phyloP scores from a whole-genome alignment of 2,888 invertebrate genomes.

The Rhodophaea formosa region DNA sequence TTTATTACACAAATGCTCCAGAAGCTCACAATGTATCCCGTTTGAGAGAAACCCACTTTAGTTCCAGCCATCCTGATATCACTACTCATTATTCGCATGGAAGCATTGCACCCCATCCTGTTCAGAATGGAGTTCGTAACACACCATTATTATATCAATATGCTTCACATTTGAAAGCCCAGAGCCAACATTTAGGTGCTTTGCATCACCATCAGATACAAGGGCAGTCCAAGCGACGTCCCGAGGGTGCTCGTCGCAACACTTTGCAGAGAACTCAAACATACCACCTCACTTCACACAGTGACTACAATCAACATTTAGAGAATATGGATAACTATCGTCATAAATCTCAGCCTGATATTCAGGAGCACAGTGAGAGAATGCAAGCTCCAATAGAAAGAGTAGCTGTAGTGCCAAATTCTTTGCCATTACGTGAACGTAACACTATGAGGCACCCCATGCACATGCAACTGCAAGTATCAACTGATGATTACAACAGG shows the following conservation, averaged over 20 bases:
- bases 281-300: constrained; percentile 74
- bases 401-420: constrained; percentile 59
- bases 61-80: constrained; percentile 77
- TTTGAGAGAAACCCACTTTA: constrained; percentile 73
- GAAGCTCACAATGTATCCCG: constrained; percentile 69
- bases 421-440: constrained; percentile 67
- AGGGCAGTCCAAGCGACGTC: constrained; percentile 55
- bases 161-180: constrained; percentile 74
- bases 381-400: constrained; percentile 58
- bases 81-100: constrained; percentile 65
- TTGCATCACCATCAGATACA: constrained; percentile 66
- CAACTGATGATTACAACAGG: constrained; percentile 64
- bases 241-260: constrained; percentile 63
- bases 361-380: constrained; percentile 60
- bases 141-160: constrained; percentile 75
- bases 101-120: constrained; percentile 48
- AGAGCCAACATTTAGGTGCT: constrained; percentile 68
- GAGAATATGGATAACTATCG: constrained; percentile 66
- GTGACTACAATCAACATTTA: constrained; percentile 74
- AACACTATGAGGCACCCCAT: constrained; percentile 62
- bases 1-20: constrained; percentile 62
- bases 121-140: constrained; percentile 58
- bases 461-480: constrained; percentile 68
- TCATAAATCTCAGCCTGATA: constrained; percentile 69
- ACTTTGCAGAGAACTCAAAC: constrained; percentile 76